Evolutionary conservation across 2,797 vertebrate species (phyloP).

Genomic region (Gymnothorax reevesii): DNA sequence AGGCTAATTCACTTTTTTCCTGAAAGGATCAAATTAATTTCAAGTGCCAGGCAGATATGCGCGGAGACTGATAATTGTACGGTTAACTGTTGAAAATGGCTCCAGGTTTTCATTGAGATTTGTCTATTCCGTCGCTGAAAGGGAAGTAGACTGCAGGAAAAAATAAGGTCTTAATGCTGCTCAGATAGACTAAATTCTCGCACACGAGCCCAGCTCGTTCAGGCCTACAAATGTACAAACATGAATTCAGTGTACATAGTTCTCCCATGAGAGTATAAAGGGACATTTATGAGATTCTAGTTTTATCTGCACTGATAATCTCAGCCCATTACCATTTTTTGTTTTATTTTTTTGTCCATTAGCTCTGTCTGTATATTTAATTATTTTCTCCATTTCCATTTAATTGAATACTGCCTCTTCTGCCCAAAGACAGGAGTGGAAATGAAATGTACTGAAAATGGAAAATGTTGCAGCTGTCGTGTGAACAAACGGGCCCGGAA

Average conservation of each 20-base stretch:
- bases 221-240: conserved; percentile 52
- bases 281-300: conserved; percentile 83
- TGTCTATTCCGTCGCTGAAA: neutral
- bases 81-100: neutral
- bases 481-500: neutral
- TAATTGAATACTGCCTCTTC: conserved; percentile 73
- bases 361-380: conserved; percentile 82
- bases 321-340: conserved; percentile 68
- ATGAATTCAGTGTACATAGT: conserved; percentile 53
- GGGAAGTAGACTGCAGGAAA: neutral
- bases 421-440: conserved; percentile 77
- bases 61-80: neutral
- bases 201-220: conserved; percentile 37
- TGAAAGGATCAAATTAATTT: neutral
- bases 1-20: neutral
- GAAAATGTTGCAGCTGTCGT: neutral
- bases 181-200: neutral
- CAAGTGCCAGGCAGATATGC: neutral
- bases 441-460: conserved; percentile 56
- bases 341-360: conserved; percentile 69
- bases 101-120: neutral
- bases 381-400: conserved; percentile 77
- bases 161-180: neutral
- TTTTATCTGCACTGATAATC: conserved; percentile 82
- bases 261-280: conserved; percentile 78